These are phyloP conservation scores for Thinocorus orbignyianus DNA, from an alignment of 2,113 vertebrate genomes.

Conservation along the genomic window DNA sequence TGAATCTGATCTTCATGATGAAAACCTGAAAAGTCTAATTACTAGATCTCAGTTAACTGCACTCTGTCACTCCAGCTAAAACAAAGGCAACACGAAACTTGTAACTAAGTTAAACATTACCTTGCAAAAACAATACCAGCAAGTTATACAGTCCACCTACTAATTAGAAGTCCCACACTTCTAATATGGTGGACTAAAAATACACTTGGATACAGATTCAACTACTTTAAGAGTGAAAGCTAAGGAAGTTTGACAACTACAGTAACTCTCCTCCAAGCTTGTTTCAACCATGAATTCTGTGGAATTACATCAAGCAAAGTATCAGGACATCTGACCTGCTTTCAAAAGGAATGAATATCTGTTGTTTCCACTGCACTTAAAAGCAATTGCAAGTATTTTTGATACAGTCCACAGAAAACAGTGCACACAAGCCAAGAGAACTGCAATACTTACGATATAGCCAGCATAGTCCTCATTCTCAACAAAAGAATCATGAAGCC, in stretches of 20 bases:
- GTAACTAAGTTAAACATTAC: constrained; percentile 5
- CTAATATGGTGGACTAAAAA: background rate
- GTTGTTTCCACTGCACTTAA: background rate
- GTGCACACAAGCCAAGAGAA: background rate
- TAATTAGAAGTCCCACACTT: background rate
- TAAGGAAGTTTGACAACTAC: background rate
- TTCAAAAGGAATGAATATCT: background rate
- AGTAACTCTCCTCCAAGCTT: background rate
- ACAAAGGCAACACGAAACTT: background rate
- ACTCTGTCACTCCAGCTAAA: background rate
- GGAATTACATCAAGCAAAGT: background rate
- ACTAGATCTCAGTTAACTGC: background rate
- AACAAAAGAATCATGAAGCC: constrained; percentile 98
- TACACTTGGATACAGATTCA: background rate
- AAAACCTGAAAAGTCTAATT: background rate
- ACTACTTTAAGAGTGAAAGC: background rate
- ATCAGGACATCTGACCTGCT: background rate
- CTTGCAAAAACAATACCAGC: background rate
- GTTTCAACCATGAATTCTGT: background rate
- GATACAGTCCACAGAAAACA: background rate
- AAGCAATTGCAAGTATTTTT: background rate
- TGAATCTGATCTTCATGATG: background rate
- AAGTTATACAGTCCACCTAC: background rate
- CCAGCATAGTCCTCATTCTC: constrained; percentile 98
- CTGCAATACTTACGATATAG: constrained; percentile 90